Conservation (phyloP, 2,113 vertebrate species). For the Mus pahari region DNA sequence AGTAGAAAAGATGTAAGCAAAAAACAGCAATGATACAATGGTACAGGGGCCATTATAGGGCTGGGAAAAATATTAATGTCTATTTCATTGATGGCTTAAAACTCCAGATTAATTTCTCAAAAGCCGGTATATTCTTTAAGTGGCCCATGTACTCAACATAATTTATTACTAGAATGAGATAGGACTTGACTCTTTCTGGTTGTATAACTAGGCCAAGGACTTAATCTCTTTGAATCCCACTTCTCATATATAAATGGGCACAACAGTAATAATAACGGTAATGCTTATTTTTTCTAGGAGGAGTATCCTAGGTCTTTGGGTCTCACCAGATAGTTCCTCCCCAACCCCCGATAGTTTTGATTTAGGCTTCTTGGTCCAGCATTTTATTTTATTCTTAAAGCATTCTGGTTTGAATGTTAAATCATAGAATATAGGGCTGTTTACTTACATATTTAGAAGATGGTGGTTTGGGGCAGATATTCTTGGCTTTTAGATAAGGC, state of each 20-base stretch:
- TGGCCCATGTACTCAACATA: not conserved
- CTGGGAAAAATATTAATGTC: not conserved
- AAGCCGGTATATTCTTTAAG: not conserved
- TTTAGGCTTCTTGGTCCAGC: not conserved
- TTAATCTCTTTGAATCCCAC: not conserved
- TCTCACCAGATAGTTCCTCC: slow-evolving; percentile 6
- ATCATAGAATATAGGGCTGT: not conserved
- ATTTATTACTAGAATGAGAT: not conserved
- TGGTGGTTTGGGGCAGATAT: slow-evolving; percentile 44
- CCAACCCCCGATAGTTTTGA: slow-evolving; percentile 28
- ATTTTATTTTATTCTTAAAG: not conserved
- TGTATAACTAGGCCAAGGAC: not conserved
- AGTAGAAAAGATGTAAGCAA: not conserved
- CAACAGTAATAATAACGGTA: not conserved
- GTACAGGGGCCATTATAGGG: not conserved
- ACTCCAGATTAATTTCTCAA: not conserved
- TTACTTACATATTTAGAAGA: slow-evolving; percentile 83
- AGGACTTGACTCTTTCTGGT: not conserved
- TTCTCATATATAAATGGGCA: not conserved
- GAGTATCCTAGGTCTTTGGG: not conserved
- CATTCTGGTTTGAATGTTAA: slow-evolving; percentile 12
- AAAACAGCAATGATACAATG: not conserved
- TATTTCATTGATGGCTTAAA: not conserved
- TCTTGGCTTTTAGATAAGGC: slow-evolving; percentile 81
- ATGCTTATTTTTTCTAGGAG: not conserved